Base-by-base conservation (phyloP, 2,113 vertebrate genomes). In the Cololabis saira region DNA sequence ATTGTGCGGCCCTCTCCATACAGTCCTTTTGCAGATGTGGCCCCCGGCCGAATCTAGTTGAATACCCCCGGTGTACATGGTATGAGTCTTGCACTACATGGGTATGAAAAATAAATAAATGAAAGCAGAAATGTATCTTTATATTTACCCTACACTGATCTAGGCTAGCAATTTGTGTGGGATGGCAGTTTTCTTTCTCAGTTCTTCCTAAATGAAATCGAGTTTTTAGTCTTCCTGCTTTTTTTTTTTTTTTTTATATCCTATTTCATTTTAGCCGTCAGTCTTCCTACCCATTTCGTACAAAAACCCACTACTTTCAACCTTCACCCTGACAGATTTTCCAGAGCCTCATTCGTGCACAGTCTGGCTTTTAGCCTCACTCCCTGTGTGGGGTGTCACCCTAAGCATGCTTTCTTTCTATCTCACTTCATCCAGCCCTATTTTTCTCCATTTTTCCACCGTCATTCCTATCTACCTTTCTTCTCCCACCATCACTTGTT, bases 271-370 rank as follows among this genome's bases (percentile, higher is more conserved):
- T 22, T 2, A 12, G 42, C 73, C 19, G 4, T 82, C 74, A 22
- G 47, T 74, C 69, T 80, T 64, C 33, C 45, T 68, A 21, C 18
- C 61, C 41, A 72, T 81, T 41, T 59, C 44, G 13, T 40, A 19
- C 51, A 58, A 21, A 53, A 82, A 57, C 63, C 41, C 74, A 72
- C 27, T 45, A 5, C 56, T 59, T 73, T 78, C 69, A 82, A 65
- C 78, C 65, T 82, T 80, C 67, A 72, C 57, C 60, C 59, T 74
- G 82, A 83, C 73, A 76, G 62, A 81, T 81, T 70, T 61, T 21
- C 68, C 65, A 67, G 70, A 67, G 68, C 68, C 75, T 67, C 76
- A 63, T 74, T 67, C 71, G 66, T 11, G 51, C 53, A 21, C 71
- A 13, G 48, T 30, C 69, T 50, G 45, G 67, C 71, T 75, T 79